Evolutionary conservation across 2,797 vertebrate genomes (phyloP).

Genomic region (Bryconaethiops microstoma): DNA sequence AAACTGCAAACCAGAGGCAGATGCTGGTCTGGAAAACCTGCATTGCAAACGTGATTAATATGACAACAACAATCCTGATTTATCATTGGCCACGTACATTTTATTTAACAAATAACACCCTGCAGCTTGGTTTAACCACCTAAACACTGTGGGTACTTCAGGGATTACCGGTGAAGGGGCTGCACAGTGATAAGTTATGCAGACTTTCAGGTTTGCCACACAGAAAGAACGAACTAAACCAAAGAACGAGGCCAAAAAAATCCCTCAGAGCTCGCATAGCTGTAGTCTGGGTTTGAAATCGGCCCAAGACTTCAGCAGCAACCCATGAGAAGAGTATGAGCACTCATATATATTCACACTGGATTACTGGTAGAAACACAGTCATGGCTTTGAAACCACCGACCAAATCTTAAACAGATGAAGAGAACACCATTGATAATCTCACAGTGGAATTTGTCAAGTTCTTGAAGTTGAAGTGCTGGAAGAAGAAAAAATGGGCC

Average conservation of each 20-base stretch:
- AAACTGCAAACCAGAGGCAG: conserved; percentile 33
- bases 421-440: too few species aligned
- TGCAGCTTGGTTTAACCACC: not conserved
- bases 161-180: not conserved
- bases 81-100: conserved; percentile 3
- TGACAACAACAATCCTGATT: conserved; percentile 15
- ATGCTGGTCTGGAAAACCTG: conserved; percentile 17
- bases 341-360: not conserved
- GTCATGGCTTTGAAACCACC: too few species aligned
- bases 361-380: not conserved
- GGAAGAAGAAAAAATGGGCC: too few species aligned
- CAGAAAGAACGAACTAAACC: not conserved
- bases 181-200: not conserved
- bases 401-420: too few species aligned
- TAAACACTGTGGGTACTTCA: not conserved
- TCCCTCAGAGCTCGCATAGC: not conserved
- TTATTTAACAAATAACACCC: conserved; percentile 1
- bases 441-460: too few species aligned
- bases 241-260: not conserved
- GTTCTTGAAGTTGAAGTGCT: too few species aligned
- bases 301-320: not conserved
- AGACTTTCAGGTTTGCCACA: conserved; percentile 5
- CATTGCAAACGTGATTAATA: conserved; percentile 3
- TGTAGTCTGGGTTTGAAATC: conserved; percentile 2
- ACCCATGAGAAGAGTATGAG: not conserved